Evolutionary conservation across 2,113 vertebrate species (phyloP).

Genomic region (Cygnus atratus): DNA sequence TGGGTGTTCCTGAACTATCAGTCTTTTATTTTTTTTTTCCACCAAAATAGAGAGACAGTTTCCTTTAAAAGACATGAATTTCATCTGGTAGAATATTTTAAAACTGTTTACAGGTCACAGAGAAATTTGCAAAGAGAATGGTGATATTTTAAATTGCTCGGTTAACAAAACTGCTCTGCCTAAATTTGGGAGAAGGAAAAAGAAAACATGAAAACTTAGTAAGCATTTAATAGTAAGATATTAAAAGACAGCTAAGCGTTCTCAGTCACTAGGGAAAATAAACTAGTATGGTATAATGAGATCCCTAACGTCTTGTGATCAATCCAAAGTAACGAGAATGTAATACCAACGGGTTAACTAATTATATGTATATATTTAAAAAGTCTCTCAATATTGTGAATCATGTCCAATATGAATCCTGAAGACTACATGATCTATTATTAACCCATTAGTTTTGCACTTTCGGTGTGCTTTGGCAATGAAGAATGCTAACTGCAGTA

Average conservation of each 20-base stretch:
- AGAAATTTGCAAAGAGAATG: conserved; percentile 57
- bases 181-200: conserved; percentile 53
- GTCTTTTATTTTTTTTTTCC: conserved; percentile 51
- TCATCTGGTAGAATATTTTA: conserved; percentile 64
- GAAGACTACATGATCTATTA: conserved; percentile 23
- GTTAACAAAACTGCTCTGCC: conserved; percentile 27
- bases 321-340: conserved; percentile 50
- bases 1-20: conserved; percentile 75
- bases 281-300: conserved; percentile 60
- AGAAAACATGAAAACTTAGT: conserved; percentile 42
- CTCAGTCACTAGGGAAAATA: conserved; percentile 56
- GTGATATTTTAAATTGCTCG: conserved; percentile 40
- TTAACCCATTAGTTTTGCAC: conserved; percentile 2
- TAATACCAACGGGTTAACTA: conserved; percentile 69
- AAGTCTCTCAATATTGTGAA: conserved; percentile 56
- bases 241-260: conserved; percentile 60
- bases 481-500: background rate
- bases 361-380: conserved; percentile 64
- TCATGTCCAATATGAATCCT: conserved; percentile 14
- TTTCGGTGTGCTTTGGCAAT: background rate
- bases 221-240: conserved; percentile 55
- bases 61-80: conserved; percentile 74
- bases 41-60: conserved; percentile 65
- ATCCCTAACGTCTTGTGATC: conserved; percentile 70
- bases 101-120: conserved; percentile 61